Base-by-base conservation (phyloP, 2,888 invertebrate species). In the Beris chalybata region DNA sequence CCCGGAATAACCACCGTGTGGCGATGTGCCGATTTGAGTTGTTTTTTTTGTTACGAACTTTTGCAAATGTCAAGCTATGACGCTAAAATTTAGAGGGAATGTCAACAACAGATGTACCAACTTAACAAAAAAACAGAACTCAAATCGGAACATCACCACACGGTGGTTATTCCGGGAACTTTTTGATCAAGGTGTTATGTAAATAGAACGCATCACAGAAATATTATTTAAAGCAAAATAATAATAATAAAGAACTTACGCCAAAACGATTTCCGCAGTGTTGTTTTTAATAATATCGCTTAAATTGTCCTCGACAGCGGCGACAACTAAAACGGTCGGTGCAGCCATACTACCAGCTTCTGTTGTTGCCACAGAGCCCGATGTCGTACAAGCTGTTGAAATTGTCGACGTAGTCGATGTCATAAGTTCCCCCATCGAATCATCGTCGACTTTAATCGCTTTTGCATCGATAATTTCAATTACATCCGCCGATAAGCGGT, bases 231-330 rank as follows among this genome's bases (percentile, higher is more conserved):
- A 57, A 57, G 22, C 57, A 22, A 57, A 22, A 22, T 22, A 22
- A 22, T 22, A 22, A 22, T 22, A 22, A 22, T 22, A 22, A 22
- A 22, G 22, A 22, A 22, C 5, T 85, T 87, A 92, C 83, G 91
- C 91, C 74, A 89, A 90, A 74, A 92, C 93, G 74, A 92, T 93
- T 81, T 94, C 93, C 77, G 93, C 93, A 86, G 94, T 93, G 70
- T 92, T 91, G 82, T 94, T 93, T 81, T 93, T 94, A 73, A 94
- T 93, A 74, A 95, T 91, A 83, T 94, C 93, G 64, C 93, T 93
- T 76, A 94, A 93, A 79, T 93, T 93, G 75, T 92, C 92, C 72
- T 85, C 85, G 73, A 83, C 83, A 65, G 48, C 12, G 2, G 48
- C 1, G 1, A 2, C 15, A 7, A n/a, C 6, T n/a, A 15, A n/a